phyloP scores from a whole-genome alignment of 2,113 vertebrate species.

The Gorsachius goisagi region DNA sequence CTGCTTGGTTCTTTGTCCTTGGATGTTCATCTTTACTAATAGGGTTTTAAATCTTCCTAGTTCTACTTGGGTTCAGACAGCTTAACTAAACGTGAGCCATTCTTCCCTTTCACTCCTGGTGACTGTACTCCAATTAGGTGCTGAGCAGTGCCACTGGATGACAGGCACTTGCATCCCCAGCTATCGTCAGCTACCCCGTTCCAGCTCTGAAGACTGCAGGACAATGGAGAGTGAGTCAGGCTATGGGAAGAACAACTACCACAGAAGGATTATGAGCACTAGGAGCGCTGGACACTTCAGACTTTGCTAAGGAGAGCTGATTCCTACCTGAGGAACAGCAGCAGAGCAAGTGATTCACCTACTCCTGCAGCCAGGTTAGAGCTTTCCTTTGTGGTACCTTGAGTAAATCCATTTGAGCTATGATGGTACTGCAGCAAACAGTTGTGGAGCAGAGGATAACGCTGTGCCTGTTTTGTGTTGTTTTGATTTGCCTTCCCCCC shows the following conservation, averaged over 20 bases:
- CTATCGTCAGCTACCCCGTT: neutral
- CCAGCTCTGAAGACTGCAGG: neutral
- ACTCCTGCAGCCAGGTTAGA: neutral
- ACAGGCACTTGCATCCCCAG: neutral
- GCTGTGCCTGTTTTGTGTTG: neutral
- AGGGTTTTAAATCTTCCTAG: neutral
- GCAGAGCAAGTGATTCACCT: neutral
- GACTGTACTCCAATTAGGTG: neutral
- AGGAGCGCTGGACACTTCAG: neutral
- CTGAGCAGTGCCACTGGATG: neutral
- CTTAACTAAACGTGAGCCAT: neutral
- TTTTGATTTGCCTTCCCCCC: neutral
- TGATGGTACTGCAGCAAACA: neutral
- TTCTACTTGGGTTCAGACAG: neutral
- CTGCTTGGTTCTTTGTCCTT: neutral
- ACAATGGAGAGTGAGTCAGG: neutral
- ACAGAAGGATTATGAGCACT: neutral
- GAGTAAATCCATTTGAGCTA: neutral
- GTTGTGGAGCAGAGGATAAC: neutral
- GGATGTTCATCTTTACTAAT: neutral
- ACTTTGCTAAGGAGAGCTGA: neutral
- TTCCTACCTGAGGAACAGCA: neutral
- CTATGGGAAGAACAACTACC: neutral
- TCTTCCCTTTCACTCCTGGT: neutral
- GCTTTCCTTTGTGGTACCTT: neutral